These are phyloP conservation scores for Diarsia dahlii DNA, from an alignment of 2,888 invertebrate species.

Conservation along the genomic window DNA sequence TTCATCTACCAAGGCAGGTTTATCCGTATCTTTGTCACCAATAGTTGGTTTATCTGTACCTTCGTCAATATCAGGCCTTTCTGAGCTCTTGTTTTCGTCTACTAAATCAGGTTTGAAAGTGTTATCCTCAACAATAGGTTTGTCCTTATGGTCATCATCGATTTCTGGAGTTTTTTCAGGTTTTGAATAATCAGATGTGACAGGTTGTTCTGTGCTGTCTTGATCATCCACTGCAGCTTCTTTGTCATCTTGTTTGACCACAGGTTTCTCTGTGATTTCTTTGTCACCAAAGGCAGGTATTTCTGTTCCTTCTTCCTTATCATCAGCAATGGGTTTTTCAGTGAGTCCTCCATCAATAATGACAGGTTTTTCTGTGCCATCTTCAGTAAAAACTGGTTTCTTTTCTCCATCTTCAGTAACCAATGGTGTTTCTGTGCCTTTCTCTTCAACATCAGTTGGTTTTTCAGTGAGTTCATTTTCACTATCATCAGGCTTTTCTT, in stretches of 20 bases:
- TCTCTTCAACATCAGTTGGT: conserved; percentile 19
- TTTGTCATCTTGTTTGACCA: conserved; percentile 9
- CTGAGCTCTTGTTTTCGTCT: conserved; percentile 25
- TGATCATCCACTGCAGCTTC: conserved; percentile 4
- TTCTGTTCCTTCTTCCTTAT: conserved; percentile 13
- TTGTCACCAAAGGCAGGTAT: conserved; percentile 13
- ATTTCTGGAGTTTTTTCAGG: conserved; percentile 15
- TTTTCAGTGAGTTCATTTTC: conserved; percentile 25
- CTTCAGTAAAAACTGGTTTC: conserved; percentile 19
- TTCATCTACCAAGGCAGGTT: background rate
- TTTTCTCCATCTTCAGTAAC: conserved; percentile 16
- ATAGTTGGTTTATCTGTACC: conserved; percentile 20
- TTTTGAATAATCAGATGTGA: conserved; percentile 2
- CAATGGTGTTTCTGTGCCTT: conserved; percentile 14
- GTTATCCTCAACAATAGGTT: conserved; percentile 12
- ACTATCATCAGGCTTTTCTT: conserved; percentile 24
- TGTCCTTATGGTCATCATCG: conserved; percentile 17
- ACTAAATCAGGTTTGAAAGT: conserved; percentile 17
- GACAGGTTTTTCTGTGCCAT: conserved; percentile 15
- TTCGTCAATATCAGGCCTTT: conserved; percentile 22
- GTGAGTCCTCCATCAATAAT: conserved; percentile 11
- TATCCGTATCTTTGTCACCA: conserved; percentile 23
- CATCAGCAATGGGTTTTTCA: conserved; percentile 24
- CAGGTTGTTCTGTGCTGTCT: conserved; percentile 34
- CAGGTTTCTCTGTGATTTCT: conserved; percentile 30